Base-by-base conservation (phyloP, 2,888 invertebrate species). In the Campopleginae sp. region DNA sequence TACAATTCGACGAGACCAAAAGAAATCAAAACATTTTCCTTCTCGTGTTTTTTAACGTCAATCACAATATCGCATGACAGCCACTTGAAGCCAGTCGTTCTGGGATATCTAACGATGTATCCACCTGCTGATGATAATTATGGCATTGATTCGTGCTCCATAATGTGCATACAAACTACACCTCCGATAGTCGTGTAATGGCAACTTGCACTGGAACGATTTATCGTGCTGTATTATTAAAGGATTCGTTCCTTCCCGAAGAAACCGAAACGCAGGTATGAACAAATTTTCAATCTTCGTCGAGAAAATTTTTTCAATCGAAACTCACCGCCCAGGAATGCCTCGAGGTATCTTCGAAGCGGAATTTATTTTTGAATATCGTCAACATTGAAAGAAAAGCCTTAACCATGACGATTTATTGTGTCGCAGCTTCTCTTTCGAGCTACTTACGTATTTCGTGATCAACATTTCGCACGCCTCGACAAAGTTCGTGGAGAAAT, bases 41-140 rank as follows among this genome's bases (percentile, higher is more conserved):
- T 19, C 12, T 19, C 71, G n/a, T 19, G 31, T 33, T 19, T 4
- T 4, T 23, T 51, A 12, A 46, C 17, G 17, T 74, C 83, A 54
- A 81, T 79, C 1, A 38, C 51, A n/a, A 71, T n/a, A n/a, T 68
- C 44, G 68, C 12, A 48, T 58, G 82, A 51, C 70, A 92, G 92
- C 33, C 87, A 87, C 5, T 87, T 89, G 51, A 91, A 89, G 58
- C 92, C 93, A 42, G 88, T 90, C 6, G 91, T 93, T 38, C 94
- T 95, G 65, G 98, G 98, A 0, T 97, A 98, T 0, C 94, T 98
- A 7, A 95, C 96, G 0, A 97, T 98, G 95, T 96, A 96, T 89
- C 98, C 98, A 0, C 95, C 96, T 0, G 95, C 96, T 0, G 96
- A 96, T 75, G 97, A 98, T 92, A 98, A 98, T 94, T 98, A 98